Percentiles rank a stretch among this genome's conserved stretches.
These are phyloP conservation scores for Geophilus truncorum DNA, from an alignment of 2,888 invertebrate genomes.

Conservation along the genomic window DNA sequence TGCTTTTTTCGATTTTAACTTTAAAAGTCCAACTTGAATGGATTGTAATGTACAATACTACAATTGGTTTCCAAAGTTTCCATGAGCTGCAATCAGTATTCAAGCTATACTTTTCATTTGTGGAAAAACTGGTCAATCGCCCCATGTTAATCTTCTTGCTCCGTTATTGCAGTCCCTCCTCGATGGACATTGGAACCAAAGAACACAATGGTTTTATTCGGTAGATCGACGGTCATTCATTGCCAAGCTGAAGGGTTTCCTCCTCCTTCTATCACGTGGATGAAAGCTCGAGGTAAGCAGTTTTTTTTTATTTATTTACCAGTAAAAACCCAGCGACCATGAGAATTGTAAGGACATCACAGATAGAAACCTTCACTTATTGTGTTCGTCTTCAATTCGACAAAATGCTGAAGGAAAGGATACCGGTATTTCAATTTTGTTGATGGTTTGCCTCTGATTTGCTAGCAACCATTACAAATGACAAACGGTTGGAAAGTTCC, in stretches of 20 bases:
- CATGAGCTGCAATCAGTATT: slow-evolving; percentile 12
- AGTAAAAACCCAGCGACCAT: too few species aligned
- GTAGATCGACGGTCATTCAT: slow-evolving; percentile 75
- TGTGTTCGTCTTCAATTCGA: too few species aligned
- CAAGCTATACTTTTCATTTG: slow-evolving; percentile 19
- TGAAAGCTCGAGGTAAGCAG: slow-evolving; percentile 44
- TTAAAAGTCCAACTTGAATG: not conserved
- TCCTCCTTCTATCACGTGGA: slow-evolving; percentile 80
- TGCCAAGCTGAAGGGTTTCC: slow-evolving; percentile 92
- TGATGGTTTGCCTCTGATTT: too few species aligned
- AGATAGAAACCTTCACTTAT: too few species aligned
- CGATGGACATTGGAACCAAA: slow-evolving; percentile 81
- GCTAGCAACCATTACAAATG: too few species aligned
- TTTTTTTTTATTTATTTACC: not conserved
- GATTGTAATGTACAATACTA: not conserved
- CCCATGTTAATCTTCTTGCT: slow-evolving; percentile 15
- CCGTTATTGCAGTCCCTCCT: slow-evolving; percentile 65
- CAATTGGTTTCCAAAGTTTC: slow-evolving; percentile 15
- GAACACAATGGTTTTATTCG: slow-evolving; percentile 72
- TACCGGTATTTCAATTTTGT: too few species aligned
- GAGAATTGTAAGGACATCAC: too few species aligned
- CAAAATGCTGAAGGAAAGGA: too few species aligned
- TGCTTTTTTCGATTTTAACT: not conserved
- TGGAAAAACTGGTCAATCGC: slow-evolving; percentile 6
- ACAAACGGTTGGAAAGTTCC: too few species aligned